Evolutionary conservation across 2,113 vertebrate species (phyloP).

Genomic region (Trogon surrucura): DNA sequence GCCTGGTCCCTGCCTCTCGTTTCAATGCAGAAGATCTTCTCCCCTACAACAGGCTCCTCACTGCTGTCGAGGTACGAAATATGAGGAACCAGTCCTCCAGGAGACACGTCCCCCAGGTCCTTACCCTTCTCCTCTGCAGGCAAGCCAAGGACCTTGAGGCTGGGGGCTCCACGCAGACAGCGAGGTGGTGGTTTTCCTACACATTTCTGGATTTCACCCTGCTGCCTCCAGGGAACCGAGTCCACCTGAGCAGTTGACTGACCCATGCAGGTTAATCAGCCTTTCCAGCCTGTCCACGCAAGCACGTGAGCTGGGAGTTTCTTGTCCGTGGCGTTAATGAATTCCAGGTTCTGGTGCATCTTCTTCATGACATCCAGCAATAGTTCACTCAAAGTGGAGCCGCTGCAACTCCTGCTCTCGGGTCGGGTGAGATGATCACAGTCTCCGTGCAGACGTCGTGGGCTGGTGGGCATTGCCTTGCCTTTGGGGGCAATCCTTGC

Average conservation of each 20-base stretch:
- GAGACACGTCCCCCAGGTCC: not conserved
- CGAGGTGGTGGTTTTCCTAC: not conserved
- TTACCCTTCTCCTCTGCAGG: not conserved
- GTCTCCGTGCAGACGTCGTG: rapidly evolving
- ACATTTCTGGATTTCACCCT: not conserved
- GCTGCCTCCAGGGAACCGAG: not conserved
- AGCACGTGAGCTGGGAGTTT: not conserved
- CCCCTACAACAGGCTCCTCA: not conserved
- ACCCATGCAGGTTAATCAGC: not conserved
- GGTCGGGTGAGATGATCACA: rapidly evolving
- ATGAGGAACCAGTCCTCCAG: not conserved
- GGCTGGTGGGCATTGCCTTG: not conserved
- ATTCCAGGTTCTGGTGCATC: not conserved
- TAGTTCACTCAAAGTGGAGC: not conserved
- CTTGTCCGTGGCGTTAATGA: not conserved
- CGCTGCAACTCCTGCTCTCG: not conserved
- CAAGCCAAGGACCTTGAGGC: not conserved
- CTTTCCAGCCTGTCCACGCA: not conserved
- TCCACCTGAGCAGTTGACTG: not conserved
- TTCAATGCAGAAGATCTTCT: not conserved
- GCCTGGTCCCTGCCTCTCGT: not conserved
- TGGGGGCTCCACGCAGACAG: not conserved
- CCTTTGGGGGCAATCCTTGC: not conserved
- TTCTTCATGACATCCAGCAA: not conserved
- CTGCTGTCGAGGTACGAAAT: not conserved